A percentile compares a stretch with the other conserved stretches of the same genome.
Evolutionary conservation across 37 sponge, comb jelly and placozoan genomes (phyloP).

Genomic region (Tethya wilhelma): DNA sequence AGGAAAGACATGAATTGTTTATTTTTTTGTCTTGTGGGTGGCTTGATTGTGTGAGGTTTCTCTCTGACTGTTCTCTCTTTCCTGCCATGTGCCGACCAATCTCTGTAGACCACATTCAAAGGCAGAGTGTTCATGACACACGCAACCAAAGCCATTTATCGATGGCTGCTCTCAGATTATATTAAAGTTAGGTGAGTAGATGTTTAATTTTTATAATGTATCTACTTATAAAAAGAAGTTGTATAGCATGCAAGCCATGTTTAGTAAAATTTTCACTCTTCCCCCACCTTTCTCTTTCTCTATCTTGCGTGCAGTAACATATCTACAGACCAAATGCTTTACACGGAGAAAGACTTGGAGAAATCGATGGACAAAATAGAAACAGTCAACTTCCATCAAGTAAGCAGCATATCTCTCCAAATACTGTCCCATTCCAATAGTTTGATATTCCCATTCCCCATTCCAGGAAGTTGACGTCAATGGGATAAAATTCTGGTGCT

Average conservation of each 20-base stretch:
- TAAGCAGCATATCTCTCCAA: too few relatives aligned
- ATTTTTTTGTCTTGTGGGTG: too few relatives aligned
- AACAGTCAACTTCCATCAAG: slow-evolving; percentile 95
- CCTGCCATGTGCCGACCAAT: not conserved
- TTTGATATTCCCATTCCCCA: too few relatives aligned
- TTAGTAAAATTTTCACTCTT: too few relatives aligned
- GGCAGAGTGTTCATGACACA: slow-evolving; percentile 99
- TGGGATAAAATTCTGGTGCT: slow-evolving; percentile 95
- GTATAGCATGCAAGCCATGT: too few relatives aligned
- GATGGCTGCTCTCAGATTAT: slow-evolving; percentile 99
- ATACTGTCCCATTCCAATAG: too few relatives aligned
- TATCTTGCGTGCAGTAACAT: slow-evolving; percentile 75
- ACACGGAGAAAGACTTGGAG: slow-evolving; percentile 96
- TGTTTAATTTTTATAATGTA: too few relatives aligned
- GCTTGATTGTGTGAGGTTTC: too few relatives aligned
- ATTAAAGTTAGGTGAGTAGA: slow-evolving; percentile 93
- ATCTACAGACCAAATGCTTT: slow-evolving; percentile 90
- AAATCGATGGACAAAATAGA: slow-evolving; percentile 97
- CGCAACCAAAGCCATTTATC: slow-evolving; percentile 98
- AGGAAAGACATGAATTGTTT: not conserved
- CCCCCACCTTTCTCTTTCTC: too few relatives aligned
- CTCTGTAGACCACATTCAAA: slow-evolving; percentile 85
- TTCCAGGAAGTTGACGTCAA: slow-evolving; percentile 94
- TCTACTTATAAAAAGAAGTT: too few relatives aligned
- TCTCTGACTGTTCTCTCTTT: not conserved